phyloP scores from a whole-genome alignment of 2,888 invertebrate genomes.

The Limulus polyphemus region DNA sequence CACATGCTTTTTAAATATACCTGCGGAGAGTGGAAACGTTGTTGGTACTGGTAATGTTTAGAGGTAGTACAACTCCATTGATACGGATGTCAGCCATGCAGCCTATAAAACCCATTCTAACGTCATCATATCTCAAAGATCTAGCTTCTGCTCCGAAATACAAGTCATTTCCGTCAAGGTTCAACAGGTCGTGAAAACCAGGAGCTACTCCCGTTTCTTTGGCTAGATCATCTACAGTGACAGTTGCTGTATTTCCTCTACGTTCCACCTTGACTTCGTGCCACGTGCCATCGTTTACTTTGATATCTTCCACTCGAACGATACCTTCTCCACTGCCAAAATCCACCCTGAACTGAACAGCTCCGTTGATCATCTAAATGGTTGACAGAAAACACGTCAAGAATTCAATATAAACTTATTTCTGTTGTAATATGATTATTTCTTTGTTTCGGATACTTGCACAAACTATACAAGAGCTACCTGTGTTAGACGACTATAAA shows the following conservation, averaged over 20 bases:
- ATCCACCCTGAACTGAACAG: slow-evolving; percentile 78
- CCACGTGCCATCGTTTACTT: slow-evolving; percentile 73
- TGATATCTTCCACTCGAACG: slow-evolving; percentile 58
- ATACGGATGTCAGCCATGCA: slow-evolving; percentile 79
- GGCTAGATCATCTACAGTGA: slow-evolving; percentile 62
- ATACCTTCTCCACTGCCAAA: slow-evolving; percentile 80
- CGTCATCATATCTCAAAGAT: slow-evolving; percentile 47
- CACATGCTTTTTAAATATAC: slow-evolving; percentile 4
- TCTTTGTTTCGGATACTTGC: too few relatives aligned
- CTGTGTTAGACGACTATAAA: too few relatives aligned
- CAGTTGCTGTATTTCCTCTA: slow-evolving; percentile 61
- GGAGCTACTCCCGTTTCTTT: slow-evolving; percentile 56
- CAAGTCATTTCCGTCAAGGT: slow-evolving; percentile 50
- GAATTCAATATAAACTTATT: too few relatives aligned
- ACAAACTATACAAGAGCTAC: too few relatives aligned
- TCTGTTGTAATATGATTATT: too few relatives aligned
- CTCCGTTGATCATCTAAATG: slow-evolving; percentile 57
- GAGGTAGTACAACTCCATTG: slow-evolving; percentile 58
- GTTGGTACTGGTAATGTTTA: slow-evolving; percentile 44
- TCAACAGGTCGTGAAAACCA: slow-evolving; percentile 66
- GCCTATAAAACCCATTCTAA: slow-evolving; percentile 74
- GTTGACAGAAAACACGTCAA: too few relatives aligned
- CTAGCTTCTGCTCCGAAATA: slow-evolving; percentile 38
- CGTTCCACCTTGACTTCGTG: slow-evolving; percentile 63
- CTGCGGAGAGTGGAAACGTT: slow-evolving; percentile 18